Evolutionary conservation across 2,797 vertebrate species (phyloP), one percentile per base, ranked within the genome.

Genomic region (Setipinna tenuifilis): DNA sequence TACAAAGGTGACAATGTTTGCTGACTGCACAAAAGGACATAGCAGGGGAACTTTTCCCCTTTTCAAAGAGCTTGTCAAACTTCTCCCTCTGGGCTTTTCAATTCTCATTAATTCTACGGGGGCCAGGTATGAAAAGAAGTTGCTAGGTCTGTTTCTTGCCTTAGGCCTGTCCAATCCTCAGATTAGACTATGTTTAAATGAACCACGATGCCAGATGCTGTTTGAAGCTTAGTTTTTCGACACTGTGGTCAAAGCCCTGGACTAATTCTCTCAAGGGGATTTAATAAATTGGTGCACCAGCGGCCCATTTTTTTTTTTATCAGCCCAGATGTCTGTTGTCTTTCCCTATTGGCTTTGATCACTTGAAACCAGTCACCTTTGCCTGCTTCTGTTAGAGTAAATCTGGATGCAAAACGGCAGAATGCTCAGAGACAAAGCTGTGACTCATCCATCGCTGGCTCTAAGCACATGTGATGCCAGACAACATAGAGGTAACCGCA

Each of bases 1-100:
- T 86, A 88, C 87, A 91, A 91, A 93, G 90, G 89, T 92, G 90
- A 92, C 87, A 54, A 81, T 89, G 83, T 92, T 86, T 87, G 87
- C 90, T 83, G 87, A 89, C 84, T 90, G 48, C 81, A 89, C 87
- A 81, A 93, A 92, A 92, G 86, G 85, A 88, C 90, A 87, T 31
- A 6, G 54, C 41, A n/a, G 46, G 23, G 85, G 85, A 90, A 88
- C 75, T 91, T 87, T 87, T 83, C 83, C 78, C 84, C 4, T 44
- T 86, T 91, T 89, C 87, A 86, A 90, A 91, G 65, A 90, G 82
- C 83, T 85, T 81, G 83, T 89, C 88, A 90, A 86, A 89, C 86
- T 85, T 88, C 83, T 61, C 25, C 81, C 48, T 82, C 44, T 21
- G 59, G 41, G 82, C 83, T 83, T 83, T 85, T 61, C 71, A 87